Conservation (phyloP, 1,140 invertebrate species). For the Zaprionus nigranus region DNA sequence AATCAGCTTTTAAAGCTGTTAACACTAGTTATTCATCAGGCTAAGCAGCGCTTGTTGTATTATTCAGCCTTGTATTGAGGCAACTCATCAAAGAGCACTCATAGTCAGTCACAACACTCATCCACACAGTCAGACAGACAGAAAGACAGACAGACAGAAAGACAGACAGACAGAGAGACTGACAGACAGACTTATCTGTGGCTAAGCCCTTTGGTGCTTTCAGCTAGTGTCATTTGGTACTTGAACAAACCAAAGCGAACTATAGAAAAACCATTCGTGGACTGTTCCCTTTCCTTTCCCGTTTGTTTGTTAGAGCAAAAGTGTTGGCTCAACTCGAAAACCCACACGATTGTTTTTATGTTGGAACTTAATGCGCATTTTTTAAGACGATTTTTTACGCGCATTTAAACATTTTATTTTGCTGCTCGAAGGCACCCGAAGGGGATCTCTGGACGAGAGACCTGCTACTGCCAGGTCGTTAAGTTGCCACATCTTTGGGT, state of each 20-base stretch:
- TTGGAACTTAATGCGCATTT: slow-evolving; percentile 69
- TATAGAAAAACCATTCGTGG: neutral
- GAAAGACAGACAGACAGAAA: neutral
- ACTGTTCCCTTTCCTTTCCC: neutral
- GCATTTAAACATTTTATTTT: slow-evolving; percentile 67
- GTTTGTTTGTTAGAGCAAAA: slow-evolving; percentile 20
- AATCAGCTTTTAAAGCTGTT: slow-evolving; percentile 1
- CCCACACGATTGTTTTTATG: slow-evolving; percentile 47
- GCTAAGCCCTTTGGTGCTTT: neutral
- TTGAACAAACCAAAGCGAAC: neutral
- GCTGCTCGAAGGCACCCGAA: slow-evolving; percentile 21
- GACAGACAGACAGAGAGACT: too few species aligned
- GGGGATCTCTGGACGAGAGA: slow-evolving; percentile 8
- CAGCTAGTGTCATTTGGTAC: slow-evolving; percentile 17
- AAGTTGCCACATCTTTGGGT: slow-evolving; percentile 54
- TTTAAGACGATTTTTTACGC: slow-evolving; percentile 64
- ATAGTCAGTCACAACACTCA: neutral
- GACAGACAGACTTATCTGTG: neutral
- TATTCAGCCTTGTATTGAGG: neutral
- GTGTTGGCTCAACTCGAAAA: slow-evolving; percentile 17
- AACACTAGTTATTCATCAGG: neutral
- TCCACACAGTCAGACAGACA: neutral
- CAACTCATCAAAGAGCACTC: neutral
- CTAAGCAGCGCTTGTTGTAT: neutral
- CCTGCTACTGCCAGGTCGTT: slow-evolving; percentile 75